Base-by-base conservation (phyloP, 2,113 vertebrate species). In the Syrrhaptes paradoxus region DNA sequence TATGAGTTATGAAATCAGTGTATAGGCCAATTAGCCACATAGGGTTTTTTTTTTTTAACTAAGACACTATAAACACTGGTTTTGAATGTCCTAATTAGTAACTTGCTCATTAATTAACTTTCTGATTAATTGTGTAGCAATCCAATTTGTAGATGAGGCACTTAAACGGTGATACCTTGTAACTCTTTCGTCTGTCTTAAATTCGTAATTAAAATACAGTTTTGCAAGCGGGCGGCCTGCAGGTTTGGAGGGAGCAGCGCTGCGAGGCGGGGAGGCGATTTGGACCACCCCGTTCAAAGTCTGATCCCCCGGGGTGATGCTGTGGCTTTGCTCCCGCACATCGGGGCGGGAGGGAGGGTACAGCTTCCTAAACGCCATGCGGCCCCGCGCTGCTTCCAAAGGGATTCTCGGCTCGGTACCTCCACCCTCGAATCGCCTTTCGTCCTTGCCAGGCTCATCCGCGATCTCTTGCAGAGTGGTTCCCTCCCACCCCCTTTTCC, bases 31-130 rank as follows among this genome's bases (percentile, higher is more conserved):
- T 98, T 98, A 98, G 97, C 97, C 94, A 96, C 90, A 93, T 93
- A 80, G 72, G 25, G 66, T 86, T 97, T 97, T 96, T 79, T 93
- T 41, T 41, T 92, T 92, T 93, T 48, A 98, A 96, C 89, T 86
- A 97, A 97, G 97, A 94, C 97, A 96, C 95, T 97, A 97, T 97
- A 98, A 98, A 98, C 97, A 97, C 96, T 97, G 97, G 93, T 97
- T 98, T 98, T 97, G 98, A 98, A 98, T 98, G 97, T 98, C 95
- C 97, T 98, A 98, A 98, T 98, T 98, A 98, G 97, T 98, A 98
- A 98, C 97, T 98, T 97, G 98, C 95, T 98, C 98, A 98, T 98
- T 98, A 98, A 98, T 98, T 98, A 98, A 98, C 98, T 98, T 98
- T 98, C 97, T 98, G 98, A 98, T 98, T 98, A 98, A 98, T 98